Base-by-base conservation (phyloP, 2,797 vertebrate species). In the Mastacembelus armatus region DNA sequence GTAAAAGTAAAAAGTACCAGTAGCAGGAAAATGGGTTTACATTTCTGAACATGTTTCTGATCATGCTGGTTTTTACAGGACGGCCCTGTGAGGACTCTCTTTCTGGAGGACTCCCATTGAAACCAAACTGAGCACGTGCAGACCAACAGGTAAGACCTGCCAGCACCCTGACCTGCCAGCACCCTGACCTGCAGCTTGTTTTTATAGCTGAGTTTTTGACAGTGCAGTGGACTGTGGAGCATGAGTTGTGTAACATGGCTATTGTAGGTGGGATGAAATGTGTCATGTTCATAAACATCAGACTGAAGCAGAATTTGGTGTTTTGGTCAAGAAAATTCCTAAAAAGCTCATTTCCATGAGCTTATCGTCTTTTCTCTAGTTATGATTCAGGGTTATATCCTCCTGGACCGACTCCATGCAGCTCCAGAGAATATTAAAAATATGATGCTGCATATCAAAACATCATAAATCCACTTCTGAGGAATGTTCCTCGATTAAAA, bases 131-230 rank as follows among this genome's bases (percentile, higher is more conserved):
- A 80, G 61, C 67, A 45, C 10, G 49, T 45, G 64, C 58, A 62
- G 58, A 75, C 19, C 47, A 0, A 16, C 69, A 77, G 82, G 85
- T 84, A 52, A 57, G 72, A 4, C 18, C 2, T 24, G 40, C 43
- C 10, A 1, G 6, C 15, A 9, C 14, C 38, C 11, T 3, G 4
- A 9, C 6, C 40, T 7, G 18, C 7, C 27, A 3, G 18, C 55
- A 32, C 33, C n/a, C n/a, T n/a, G n/a, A n/a, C n/a, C n/a, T n/a
- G n/a, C n/a, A n/a, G n/a, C n/a, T n/a, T n/a, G n/a, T n/a, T n/a
- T n/a, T n/a, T n/a, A n/a, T n/a, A n/a, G n/a, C n/a, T n/a, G n/a
- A n/a, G n/a, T n/a, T n/a, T n/a, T n/a, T n/a, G n/a, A n/a, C n/a
- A n/a, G n/a, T n/a, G 2, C 6, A 32, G 7, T 6, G 30, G 30